These are phyloP conservation scores for Baronia brevicornis DNA, from an alignment of 2,888 invertebrate species.

Conservation along the genomic window DNA sequence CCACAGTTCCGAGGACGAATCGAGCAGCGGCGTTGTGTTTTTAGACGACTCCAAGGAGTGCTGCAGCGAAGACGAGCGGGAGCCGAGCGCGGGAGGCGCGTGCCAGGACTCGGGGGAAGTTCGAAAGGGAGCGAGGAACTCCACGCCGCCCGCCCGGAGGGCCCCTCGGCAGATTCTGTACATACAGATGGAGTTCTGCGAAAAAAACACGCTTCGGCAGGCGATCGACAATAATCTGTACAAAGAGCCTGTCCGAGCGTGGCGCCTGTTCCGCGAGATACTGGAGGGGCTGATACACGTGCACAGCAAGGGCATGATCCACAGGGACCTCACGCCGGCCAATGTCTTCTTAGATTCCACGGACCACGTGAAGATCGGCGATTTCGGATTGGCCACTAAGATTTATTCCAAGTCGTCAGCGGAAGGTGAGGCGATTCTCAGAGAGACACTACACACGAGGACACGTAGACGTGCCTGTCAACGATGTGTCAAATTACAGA, in stretches of 20 bases:
- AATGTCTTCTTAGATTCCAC: slow-evolving; percentile 97
- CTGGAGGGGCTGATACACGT: slow-evolving; percentile 92
- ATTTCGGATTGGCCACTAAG: slow-evolving; percentile 96
- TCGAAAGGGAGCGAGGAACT: slow-evolving; percentile 45
- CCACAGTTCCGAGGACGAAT: slow-evolving; percentile 67
- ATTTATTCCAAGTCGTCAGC: slow-evolving; percentile 59
- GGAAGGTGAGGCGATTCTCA: slow-evolving; percentile 42
- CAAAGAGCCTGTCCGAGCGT: slow-evolving; percentile 85
- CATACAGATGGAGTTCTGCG: slow-evolving; percentile 98
- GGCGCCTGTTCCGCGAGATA: slow-evolving; percentile 96
- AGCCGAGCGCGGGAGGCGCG: too few species aligned
- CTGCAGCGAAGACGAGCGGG: too few species aligned
- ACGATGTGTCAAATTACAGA: slow-evolving; percentile 42
- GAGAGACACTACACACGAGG: not conserved
- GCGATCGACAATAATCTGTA: slow-evolving; percentile 90
- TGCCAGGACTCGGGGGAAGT: slow-evolving; percentile 38
- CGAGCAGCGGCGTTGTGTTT: slow-evolving; percentile 79
- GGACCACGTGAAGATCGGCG: slow-evolving; percentile 98
- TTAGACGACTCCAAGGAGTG: slow-evolving; percentile 50
- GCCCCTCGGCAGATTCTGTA: slow-evolving; percentile 81
- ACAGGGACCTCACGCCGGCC: slow-evolving; percentile 88
- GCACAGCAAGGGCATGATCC: slow-evolving; percentile 93
- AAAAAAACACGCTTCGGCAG: slow-evolving; percentile 90
- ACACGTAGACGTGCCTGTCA: too few species aligned
- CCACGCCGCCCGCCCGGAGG: slow-evolving; percentile 24